A percentile compares a stretch with the other conserved stretches of the same genome.
Evolutionary conservation across 2,797 vertebrate genomes (phyloP).

Genomic region (Picus viridis): DNA sequence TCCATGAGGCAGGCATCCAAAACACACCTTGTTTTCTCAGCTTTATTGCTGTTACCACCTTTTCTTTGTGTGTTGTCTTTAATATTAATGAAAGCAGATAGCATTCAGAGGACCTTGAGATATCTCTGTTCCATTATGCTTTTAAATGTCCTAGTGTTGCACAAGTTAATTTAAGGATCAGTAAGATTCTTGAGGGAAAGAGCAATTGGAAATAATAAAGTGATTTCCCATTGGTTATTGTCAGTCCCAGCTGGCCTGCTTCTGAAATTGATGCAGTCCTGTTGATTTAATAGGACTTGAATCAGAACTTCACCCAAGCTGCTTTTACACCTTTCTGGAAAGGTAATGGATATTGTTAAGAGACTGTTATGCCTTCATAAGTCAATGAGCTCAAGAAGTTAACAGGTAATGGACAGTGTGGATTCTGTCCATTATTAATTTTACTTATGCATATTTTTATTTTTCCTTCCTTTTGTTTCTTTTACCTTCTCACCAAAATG

Average conservation of each 20-base stretch:
- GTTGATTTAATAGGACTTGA: background rate
- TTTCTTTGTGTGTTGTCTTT: background rate
- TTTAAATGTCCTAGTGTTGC: background rate
- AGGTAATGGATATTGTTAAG: background rate
- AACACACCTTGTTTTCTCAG: background rate
- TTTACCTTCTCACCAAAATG: background rate
- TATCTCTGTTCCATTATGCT: background rate
- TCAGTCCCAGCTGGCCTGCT: background rate
- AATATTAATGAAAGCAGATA: background rate
- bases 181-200: background rate
- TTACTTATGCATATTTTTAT: background rate
- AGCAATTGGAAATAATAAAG: background rate
- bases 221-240: background rate
- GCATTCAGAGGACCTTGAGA: fast-evolving
- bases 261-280: background rate
- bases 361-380: background rate
- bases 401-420: background rate
- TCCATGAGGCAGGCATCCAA: fast-evolving
- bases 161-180: background rate
- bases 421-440: background rate
- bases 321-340: background rate
- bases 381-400: background rate
- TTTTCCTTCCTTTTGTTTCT: background rate
- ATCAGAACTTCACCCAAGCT: background rate
- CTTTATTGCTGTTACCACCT: background rate